Conservation (phyloP, 2,797 vertebrate species). For the Pangasius larnaudii region DNA sequence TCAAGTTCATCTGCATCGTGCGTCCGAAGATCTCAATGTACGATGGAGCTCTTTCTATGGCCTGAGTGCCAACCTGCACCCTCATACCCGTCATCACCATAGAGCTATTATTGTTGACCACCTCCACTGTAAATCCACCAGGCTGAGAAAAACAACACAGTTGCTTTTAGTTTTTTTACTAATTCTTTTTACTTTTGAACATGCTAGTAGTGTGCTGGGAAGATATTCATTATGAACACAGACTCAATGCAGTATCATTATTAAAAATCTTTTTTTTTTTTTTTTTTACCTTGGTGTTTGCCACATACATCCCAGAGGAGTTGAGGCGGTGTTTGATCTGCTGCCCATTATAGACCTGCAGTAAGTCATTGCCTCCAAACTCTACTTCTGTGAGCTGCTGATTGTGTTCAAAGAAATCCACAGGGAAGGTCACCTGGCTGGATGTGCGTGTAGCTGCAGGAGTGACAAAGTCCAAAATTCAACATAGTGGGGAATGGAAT, state of each 20-base stretch:
- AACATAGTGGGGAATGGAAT: background rate
- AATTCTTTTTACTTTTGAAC: background rate
- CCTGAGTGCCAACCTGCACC: conserved; percentile 95
- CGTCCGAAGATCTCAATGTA: conserved; percentile 97
- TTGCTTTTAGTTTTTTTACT: background rate
- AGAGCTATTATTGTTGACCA: conserved; percentile 93
- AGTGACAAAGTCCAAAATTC: background rate
- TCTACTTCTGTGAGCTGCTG: conserved; percentile 97
- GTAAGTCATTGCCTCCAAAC: conserved; percentile 95
- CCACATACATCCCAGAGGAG: conserved; percentile 98
- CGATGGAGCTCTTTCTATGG: conserved; percentile 91
- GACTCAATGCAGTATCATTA: background rate
- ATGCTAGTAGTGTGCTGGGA: no score
- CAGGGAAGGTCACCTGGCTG: conserved; percentile 95
- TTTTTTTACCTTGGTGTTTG: conserved; percentile 92
- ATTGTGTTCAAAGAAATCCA: conserved; percentile 99
- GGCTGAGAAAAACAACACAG: conserved; percentile 74
- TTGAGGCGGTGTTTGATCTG: conserved; percentile 99
- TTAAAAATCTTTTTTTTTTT: no score
- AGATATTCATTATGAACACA: background rate
- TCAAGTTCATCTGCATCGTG: conserved; percentile 96
- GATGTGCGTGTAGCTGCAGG: conserved; percentile 89
- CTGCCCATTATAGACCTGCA: conserved; percentile 97
- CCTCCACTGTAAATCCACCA: conserved; percentile 94
- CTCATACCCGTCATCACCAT: conserved; percentile 99